phyloP scores from a whole-genome alignment of 2,888 invertebrate species.

The Morinoia aosen region DNA sequence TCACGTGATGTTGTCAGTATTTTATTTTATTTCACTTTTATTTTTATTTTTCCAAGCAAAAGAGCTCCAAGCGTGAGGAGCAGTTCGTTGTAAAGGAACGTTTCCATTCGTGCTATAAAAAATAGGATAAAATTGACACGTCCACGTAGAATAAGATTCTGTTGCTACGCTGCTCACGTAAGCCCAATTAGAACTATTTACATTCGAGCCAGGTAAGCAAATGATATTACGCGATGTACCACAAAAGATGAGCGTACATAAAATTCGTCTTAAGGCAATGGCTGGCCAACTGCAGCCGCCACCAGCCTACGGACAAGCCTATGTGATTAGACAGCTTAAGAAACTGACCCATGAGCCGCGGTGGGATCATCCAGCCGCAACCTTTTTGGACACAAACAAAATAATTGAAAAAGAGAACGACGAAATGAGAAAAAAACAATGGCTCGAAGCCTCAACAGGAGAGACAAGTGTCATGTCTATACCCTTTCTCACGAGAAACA shows the following conservation, averaged over 20 bases:
- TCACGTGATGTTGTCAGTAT: too few relatives aligned
- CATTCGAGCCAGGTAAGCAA: neutral
- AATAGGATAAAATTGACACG: too few relatives aligned
- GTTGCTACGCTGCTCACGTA: neutral
- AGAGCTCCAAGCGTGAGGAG: too few relatives aligned
- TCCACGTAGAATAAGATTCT: neutral
- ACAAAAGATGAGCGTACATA: neutral
- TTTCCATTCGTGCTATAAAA: too few relatives aligned
- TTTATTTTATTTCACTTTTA: too few relatives aligned
- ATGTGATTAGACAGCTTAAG: neutral
- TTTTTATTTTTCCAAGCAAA: too few relatives aligned
- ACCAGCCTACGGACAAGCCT: neutral
- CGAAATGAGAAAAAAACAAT: neutral
- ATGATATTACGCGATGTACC: neutral
- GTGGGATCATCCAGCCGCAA: neutral
- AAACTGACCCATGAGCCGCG: neutral
- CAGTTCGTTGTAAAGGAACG: too few relatives aligned
- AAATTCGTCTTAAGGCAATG: neutral
- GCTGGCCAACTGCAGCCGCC: neutral
- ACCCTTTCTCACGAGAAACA: neutral
- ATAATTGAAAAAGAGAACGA: neutral
- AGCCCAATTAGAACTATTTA: neutral
- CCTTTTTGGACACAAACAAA: neutral
- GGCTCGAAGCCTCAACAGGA: neutral
- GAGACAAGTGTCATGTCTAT: neutral